Evolutionary conservation across 2,888 invertebrate species (phyloP), one percentile per base, ranked within the genome.

Genomic region (Drosophila histrio): DNA sequence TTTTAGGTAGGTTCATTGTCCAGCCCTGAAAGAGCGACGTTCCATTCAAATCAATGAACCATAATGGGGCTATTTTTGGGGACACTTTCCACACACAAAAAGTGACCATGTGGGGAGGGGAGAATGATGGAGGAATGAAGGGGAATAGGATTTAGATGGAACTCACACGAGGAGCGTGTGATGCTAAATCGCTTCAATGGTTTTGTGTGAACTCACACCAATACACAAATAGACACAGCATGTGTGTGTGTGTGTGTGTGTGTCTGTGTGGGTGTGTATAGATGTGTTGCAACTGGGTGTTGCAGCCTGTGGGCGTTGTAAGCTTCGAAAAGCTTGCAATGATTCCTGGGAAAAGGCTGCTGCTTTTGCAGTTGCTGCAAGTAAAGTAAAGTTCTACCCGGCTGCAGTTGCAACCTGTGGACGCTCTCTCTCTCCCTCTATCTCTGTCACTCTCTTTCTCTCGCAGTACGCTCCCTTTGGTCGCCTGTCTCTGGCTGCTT

Each of bases 251-350:
- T 8, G 15, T 38, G 6, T 7, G 7, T 34, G 2, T 41, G 2
- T 28, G 8, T 26, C 17, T 21, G 21, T 24, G 21, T 46, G 21
- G 4, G 22, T 19, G 21, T 22, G 24, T 21, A 7, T 22, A 36
- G 44, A 60, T 47, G 17, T 39, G 34, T 34, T 59, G 53, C 58
- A 60, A 28, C 24, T 38, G 38, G 8, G 19, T 41, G 46, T 34
- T 72, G 72, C 66, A 63, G 26, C 8, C 38, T 21, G 39, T 6
- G 52, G 53, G 34, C 15, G 38, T 19, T 39, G 38, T 30, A 71
- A 74, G 75, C 75, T 74, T 63, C 30, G 26, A 54, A 49, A 74
- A 74, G 75, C 75, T 75, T 75, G 50, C 41, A 60, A 24, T 28
- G 24, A n/a, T 63, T 63, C 65, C 65, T 44, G 62, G 59, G 59